Evolutionary conservation across 2,797 vertebrate species (phyloP), one percentile per base, ranked within the genome.

Genomic region (Rhadinocentrus ornatus): DNA sequence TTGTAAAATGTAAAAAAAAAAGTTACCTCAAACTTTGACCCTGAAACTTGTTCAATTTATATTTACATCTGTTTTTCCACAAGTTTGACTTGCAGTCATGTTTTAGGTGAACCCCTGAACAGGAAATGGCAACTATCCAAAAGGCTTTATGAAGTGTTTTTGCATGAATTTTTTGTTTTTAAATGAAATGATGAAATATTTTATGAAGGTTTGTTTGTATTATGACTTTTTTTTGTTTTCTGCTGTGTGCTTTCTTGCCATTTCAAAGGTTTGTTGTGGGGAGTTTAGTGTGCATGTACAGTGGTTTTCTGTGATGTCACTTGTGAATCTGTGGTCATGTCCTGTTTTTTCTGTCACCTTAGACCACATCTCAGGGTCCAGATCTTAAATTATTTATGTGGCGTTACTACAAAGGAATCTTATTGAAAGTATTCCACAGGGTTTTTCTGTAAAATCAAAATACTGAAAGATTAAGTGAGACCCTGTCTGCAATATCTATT

Each of bases 291-390:
- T 24, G 50, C 50, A 26, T 3, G 75, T 39, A 62, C 22, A 11
- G 13, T 50, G 6, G 44, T 86, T 84, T 92, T 80, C 75, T 82
- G 83, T 84, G 78, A 81, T 56, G 20, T 41, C 81, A 83, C 78
- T 79, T 88, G 64, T 66, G 37, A 80, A 75, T 39, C 61, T 54
- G 66, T 62, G 67, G 73, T 83, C 62, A 56, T 18, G 69, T 80
- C 78, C 59, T 73, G 62, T 60, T 63, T 61, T 31, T 60, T 34
- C 29, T 77, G 46, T 73, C 75, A 31, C 35, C 35, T 75, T 35
- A 58, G 37, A 62, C 31, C 24, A 6, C 32, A 62, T 24, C 67
- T 82, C 52, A 53, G 64, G 59, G 55, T 75, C 22, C 70, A 56
- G n/a, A 22, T 79, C 50, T 48, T 76, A 34, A 73, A 77, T 70